These are phyloP conservation scores for Mycetomoellerius zeteki DNA, from an alignment of 1,140 invertebrate species.

Conservation along the genomic window DNA sequence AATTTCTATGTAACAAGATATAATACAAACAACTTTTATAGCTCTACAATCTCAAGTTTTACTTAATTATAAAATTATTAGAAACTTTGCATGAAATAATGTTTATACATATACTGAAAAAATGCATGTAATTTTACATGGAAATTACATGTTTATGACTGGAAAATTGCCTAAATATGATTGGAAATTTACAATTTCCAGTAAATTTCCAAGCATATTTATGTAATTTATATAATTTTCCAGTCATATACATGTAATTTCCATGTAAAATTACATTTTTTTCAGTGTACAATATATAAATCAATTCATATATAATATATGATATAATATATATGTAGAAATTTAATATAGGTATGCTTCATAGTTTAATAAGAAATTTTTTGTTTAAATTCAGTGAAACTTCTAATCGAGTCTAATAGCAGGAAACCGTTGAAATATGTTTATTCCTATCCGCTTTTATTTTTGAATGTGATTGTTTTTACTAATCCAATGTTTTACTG, in stretches of 20 bases:
- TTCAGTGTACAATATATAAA: no score
- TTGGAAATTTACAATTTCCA: no score
- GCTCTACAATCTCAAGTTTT: background rate
- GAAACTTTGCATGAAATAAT: background rate
- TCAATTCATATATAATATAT: no score
- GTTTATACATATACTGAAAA: background rate
- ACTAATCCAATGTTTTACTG: background rate
- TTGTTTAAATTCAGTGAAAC: background rate
- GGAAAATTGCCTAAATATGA: no score
- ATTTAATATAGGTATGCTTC: no score
- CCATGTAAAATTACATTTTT: no score
- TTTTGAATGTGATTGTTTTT: background rate
- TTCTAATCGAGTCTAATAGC: background rate
- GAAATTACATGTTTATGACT: no score
- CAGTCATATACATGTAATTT: no score
- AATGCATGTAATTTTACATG: no score
- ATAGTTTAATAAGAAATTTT: background rate
- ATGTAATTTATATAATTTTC: no score
- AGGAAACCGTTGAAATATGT: background rate
- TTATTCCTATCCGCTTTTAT: background rate
- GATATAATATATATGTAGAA: background rate
- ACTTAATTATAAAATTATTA: background rate
- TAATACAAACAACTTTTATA: background rate
- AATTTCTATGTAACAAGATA: background rate
- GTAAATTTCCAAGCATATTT: no score